Evolutionary conservation across 2,888 invertebrate species (phyloP).

Genomic region (Girardia tigrina): DNA sequence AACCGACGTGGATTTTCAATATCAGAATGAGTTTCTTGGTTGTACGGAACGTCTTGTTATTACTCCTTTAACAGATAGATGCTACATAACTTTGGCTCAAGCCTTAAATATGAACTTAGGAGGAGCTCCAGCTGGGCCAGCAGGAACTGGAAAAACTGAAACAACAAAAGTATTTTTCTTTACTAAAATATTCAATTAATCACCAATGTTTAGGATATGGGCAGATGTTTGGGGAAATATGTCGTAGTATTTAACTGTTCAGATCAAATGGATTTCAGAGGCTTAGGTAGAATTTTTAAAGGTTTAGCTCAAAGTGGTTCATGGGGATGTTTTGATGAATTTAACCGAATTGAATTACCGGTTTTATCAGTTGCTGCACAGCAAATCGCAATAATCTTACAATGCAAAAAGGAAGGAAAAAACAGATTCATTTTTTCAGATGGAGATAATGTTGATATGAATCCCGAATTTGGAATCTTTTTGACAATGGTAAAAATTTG

Average conservation of each 20-base stretch:
- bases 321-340: conserved; percentile 96
- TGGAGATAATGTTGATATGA: conserved; percentile 78
- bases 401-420: conserved; percentile 81
- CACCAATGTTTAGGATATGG: conserved; percentile 46
- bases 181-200: background rate
- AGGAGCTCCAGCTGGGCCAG: conserved; percentile 78
- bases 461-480: conserved; percentile 87
- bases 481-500: conserved; percentile 73
- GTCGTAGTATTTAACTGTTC: conserved; percentile 86
- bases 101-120: conserved; percentile 88
- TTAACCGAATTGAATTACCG: conserved; percentile 77
- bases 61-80: conserved; percentile 86
- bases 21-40: conserved; percentile 89
- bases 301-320: conserved; percentile 82
- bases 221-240: conserved; percentile 85
- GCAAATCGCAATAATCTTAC: conserved; percentile 74
- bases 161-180: conserved; percentile 78
- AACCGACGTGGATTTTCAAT: conserved; percentile 80
- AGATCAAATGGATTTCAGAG: conserved; percentile 95
- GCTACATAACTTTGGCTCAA: conserved; percentile 88
- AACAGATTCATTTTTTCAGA: conserved; percentile 80
- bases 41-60: conserved; percentile 89
- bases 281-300: conserved; percentile 82
- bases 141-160: conserved; percentile 91
- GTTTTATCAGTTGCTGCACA: conserved; percentile 87